These are phyloP conservation scores for Carpatolechia fugitivella DNA, from an alignment of 2,888 invertebrate species.

Conservation along the genomic window DNA sequence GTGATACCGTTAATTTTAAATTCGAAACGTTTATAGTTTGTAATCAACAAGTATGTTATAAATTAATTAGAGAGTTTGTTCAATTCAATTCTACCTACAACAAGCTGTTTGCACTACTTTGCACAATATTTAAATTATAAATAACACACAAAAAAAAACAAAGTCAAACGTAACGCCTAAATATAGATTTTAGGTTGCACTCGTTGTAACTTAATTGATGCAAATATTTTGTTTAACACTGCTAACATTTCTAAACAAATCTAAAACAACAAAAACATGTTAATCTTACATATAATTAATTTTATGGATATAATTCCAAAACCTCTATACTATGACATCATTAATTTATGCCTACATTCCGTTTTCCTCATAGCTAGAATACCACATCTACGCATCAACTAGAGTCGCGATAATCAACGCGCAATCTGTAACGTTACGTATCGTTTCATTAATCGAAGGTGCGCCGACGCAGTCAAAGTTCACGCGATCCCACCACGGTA, in stretches of 20 bases:
- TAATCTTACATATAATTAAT: neutral
- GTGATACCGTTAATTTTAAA: neutral
- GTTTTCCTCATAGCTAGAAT: constrained; percentile 5
- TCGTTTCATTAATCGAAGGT: constrained; percentile 63
- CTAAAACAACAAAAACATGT: no score
- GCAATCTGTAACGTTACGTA: constrained; percentile 69
- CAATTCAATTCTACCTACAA: no score
- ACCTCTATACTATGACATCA: neutral
- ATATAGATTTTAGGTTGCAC: no score
- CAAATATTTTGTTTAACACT: no score
- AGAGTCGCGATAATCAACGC: constrained; percentile 56
- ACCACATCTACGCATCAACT: constrained; percentile 35
- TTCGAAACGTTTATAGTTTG: neutral
- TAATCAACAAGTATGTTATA: neutral
- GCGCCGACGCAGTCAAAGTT: constrained; percentile 68
- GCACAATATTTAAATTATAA: no score
- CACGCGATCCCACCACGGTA: constrained; percentile 73
- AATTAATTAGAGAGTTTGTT: neutral
- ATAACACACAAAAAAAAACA: no score
- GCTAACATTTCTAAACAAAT: no score
- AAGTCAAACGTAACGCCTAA: no score
- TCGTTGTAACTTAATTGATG: no score
- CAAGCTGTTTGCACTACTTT: no score
- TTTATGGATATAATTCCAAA: neutral
- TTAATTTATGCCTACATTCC: constrained; percentile 3